These are phyloP conservation scores for Choreutis nemorana DNA, from an alignment of 2,888 invertebrate genomes.

Conservation along the genomic window DNA sequence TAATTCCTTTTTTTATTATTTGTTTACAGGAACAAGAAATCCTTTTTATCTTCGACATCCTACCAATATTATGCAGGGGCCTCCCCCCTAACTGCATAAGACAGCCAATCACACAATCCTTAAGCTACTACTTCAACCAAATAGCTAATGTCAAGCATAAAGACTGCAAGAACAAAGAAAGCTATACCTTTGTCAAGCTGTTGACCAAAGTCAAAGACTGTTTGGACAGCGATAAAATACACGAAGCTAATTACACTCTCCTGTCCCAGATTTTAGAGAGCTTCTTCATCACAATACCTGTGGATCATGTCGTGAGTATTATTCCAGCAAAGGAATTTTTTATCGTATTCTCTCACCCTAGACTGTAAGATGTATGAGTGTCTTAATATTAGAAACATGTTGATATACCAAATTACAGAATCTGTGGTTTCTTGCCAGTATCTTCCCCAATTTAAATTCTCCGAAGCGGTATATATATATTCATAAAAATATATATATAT, in stretches of 20 bases:
- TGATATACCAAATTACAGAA: too few relatives aligned
- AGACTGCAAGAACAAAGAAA: conserved; percentile 13
- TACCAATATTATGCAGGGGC: conserved; percentile 63
- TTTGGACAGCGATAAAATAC: conserved; percentile 58
- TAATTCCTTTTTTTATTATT: conserved; percentile 11
- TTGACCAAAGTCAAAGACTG: conserved; percentile 36
- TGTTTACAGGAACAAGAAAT: conserved; percentile 53
- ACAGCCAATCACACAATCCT: neutral
- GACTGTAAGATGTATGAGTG: too few relatives aligned
- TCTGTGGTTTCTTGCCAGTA: too few relatives aligned
- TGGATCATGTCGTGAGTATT: conserved; percentile 46
- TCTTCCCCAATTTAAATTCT: too few relatives aligned
- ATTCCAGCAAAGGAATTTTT: too few relatives aligned
- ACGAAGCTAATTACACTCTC: conserved; percentile 67
- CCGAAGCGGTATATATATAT: too few relatives aligned
- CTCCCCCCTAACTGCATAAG: conserved; percentile 65
- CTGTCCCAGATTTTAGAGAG: conserved; percentile 55
- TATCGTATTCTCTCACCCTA: too few relatives aligned
- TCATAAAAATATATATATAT: too few relatives aligned
- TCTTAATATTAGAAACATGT: too few relatives aligned
- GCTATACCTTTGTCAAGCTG: conserved; percentile 30
- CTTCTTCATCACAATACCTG: conserved; percentile 43
- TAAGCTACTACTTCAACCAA: neutral
- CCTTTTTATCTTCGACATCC: conserved; percentile 48
- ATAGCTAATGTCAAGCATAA: conserved; percentile 18